A percentile compares a stretch with the other conserved stretches of the same genome.
Conservation (phyloP, 1,140 invertebrate species). For the Tetramorium simillimum region DNA sequence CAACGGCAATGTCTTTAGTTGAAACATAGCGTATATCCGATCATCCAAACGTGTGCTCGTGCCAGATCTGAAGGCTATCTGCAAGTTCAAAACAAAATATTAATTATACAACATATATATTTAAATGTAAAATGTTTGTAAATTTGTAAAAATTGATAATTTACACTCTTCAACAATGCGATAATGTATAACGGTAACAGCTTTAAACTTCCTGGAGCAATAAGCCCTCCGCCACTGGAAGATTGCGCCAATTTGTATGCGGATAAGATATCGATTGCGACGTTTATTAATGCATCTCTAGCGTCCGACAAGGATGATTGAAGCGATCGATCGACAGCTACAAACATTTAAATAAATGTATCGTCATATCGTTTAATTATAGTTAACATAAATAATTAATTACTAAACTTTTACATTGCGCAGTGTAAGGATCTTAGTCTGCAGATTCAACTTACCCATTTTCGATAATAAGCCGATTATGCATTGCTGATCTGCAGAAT, state of each 20-base stretch:
- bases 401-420: not conserved
- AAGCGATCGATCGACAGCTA: constrained; percentile 96
- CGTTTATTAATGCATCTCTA: constrained; percentile 98
- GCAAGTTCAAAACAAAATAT: constrained; percentile 54
- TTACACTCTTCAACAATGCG: constrained; percentile 96
- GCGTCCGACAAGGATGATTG: constrained; percentile 95
- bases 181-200: constrained; percentile 96
- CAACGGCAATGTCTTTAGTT: constrained; percentile 96
- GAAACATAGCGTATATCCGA: constrained; percentile 96
- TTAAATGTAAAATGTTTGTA: not conserved
- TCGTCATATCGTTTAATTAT: not conserved
- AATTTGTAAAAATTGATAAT: constrained; percentile 74
- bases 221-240: constrained; percentile 88
- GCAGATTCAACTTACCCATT: constrained; percentile 91
- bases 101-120: not conserved
- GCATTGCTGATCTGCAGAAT: constrained; percentile 97
- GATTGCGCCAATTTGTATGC: constrained; percentile 92
- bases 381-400: not conserved
- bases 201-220: constrained; percentile 91
- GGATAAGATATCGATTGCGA: constrained; percentile 95
- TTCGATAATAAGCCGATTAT: constrained; percentile 97
- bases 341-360: constrained; percentile 48
- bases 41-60: constrained; percentile 96
- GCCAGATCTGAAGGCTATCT: constrained; percentile 95
- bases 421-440: not conserved